Evolutionary conservation across 1,140 invertebrate species (phyloP), one percentile per base, ranked within the genome.

Genomic region (Zaprionus gabonicus): DNA sequence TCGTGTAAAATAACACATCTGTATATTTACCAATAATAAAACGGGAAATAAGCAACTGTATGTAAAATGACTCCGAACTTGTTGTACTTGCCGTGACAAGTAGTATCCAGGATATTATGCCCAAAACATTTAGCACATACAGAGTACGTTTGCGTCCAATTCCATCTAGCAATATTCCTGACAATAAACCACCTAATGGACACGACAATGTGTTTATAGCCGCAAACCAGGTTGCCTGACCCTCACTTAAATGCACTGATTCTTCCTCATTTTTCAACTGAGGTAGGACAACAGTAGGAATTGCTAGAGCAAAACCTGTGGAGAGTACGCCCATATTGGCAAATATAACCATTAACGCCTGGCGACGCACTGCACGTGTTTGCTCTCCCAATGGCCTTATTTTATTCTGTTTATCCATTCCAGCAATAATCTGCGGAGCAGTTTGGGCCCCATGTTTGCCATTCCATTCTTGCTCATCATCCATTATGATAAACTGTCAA

Each of bases 201-300:
- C 82, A 83, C 3, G 88, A 78, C n/a, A 93, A 57, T 3, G 88
- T 85, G 15, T 91, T 91, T 0, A 93, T 77, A 4, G 92, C 82
- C 23, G 92, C 92, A 67, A 92, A 93, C 92, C 92, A 93, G 3
- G 91, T 78, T 3, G 76, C 75, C 53, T 93, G 80, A n/a, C 72
- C 64, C 0, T 6, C 7, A n/a, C 53, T 71, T 1, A 91, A 64
- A 76, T 91, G 57, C 1, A 85, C 82, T 2, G 63, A 9, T 20
- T 91, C 77, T 13, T 55, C 70, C 34, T 44, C 12, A 34, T 71
- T 76, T 28, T 59, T 91, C 5, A 93, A 41, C 51, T 91, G 83
- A 6, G 58, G 25, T n/a, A 90, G 27, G 0, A 81, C 78, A 9
- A 92, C 78, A 0, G 92, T 90, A 23, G 92, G 92, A 53, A 91